Conservation (phyloP, 2,797 vertebrate genomes). For the Ctenosaura bakeri region DNA sequence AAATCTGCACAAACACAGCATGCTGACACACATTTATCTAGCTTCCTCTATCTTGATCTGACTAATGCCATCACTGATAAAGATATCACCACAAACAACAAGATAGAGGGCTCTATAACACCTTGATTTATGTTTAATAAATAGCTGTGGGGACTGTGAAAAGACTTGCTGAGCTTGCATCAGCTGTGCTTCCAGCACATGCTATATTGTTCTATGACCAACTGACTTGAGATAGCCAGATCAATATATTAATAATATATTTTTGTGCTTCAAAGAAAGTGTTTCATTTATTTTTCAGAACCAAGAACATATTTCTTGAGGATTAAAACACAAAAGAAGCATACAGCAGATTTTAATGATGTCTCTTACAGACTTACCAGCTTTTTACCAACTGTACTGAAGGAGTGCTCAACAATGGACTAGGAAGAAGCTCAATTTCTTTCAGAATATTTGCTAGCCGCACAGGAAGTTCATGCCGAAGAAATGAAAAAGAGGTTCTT, state of each 20-base stretch:
- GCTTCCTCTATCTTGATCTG: background rate
- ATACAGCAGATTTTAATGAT: background rate
- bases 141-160: background rate
- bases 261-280: background rate
- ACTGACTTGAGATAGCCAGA: background rate
- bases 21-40: background rate
- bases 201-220: background rate
- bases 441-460: conserved; percentile 96
- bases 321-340: background rate
- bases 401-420: conserved; percentile 89
- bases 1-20: background rate
- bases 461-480: conserved; percentile 96
- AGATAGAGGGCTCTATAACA: background rate
- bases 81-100: background rate
- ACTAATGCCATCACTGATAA: background rate
- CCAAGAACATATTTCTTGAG: background rate
- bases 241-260: background rate
- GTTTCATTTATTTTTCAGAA: background rate
- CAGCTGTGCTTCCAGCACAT: background rate
- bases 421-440: conserved; percentile 96
- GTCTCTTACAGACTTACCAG: conserved; percentile 80
- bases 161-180: background rate
- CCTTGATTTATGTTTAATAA: background rate
- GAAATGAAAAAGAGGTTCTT: conserved; percentile 96
- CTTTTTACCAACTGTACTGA: conserved; percentile 93